Base-by-base conservation (phyloP, 1,140 invertebrate genomes). In the Odontomachus brunneus region DNA sequence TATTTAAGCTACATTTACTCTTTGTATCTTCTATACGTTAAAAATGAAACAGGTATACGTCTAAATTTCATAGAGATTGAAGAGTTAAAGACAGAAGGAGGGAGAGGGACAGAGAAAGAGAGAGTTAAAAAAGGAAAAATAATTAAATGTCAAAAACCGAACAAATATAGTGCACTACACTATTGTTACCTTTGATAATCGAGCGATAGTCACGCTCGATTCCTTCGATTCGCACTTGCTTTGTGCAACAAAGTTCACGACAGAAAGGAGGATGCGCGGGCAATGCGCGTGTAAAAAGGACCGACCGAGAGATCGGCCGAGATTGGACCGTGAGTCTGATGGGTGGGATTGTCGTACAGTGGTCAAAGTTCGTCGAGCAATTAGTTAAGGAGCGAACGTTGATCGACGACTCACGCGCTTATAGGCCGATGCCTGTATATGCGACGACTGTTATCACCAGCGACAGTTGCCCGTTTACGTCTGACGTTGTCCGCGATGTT, bases 311-410 rank as follows among this genome's bases (percentile, higher is more conserved):
- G 0, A 53, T 12, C 66, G 14, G 15, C 15, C 15, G 38, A 55
- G 26, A 66, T 69, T n/a, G 15, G 22, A 55, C 48, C 19, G 14
- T 17, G 63, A 69, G 60, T 72, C 55, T 17, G 66, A 72, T n/a
- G 1, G 1, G 66, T 15, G 4, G 14, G 33, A 85, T 33, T 49
- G 48, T 62, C 44, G 51, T 17, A 53, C 38, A 19, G 1, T 22
- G 57, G 29, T 74, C 55, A 85, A 85, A 86, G 69, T 75, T 82
- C 72, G 55, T 82, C 5, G 38, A 51, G 29, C 12, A 38, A 66
- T 53, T 53, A 19, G 15, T 57, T 11, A 22, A 53, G 12, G 26
- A n/a, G 24, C 17, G 60, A 19, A 1, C 24, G 26, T 51, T 12
- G 51, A 82, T n/a, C 33, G 17, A 51, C 53, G 73, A 55, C 26